phyloP scores from a whole-genome alignment of 2,888 invertebrate species.

The Eupeodes luniger region DNA sequence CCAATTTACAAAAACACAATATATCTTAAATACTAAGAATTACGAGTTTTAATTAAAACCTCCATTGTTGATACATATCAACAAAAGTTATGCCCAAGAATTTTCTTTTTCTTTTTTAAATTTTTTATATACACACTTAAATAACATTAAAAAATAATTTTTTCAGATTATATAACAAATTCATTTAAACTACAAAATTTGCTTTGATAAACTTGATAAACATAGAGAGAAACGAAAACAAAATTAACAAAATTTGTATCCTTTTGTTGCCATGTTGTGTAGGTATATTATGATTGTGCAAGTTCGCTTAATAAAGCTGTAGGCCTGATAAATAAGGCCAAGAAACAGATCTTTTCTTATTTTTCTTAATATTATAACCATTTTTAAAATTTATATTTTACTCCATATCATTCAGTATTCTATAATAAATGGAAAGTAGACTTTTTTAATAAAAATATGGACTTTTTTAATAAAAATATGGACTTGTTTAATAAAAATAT shows the following conservation, averaged over 20 bases:
- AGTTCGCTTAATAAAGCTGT: constrained; percentile 28
- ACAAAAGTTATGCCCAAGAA: too few relatives aligned
- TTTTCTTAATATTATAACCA: constrained; percentile 2
- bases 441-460: too few relatives aligned
- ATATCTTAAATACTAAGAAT: too few relatives aligned
- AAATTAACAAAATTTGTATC: neutral
- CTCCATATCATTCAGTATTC: neutral
- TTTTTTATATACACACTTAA: neutral
- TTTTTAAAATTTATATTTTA: neutral
- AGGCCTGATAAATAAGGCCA: constrained; percentile 4
- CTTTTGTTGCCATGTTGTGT: constrained; percentile 3
- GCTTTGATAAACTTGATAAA: constrained; percentile 16
- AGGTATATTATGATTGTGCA: constrained; percentile 51
- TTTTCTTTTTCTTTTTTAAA: neutral
- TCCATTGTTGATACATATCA: too few relatives aligned
- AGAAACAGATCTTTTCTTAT: neutral
- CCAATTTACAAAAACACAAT: too few relatives aligned
- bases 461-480: too few relatives aligned
- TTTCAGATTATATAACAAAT: neutral
- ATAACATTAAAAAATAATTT: neutral
- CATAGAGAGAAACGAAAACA: neutral
- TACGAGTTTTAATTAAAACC: too few relatives aligned
- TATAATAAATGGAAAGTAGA: too few relatives aligned
- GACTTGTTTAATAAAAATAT: too few relatives aligned
- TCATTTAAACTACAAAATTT: neutral